Conservation (phyloP, 1,140 invertebrate species). For the Platyscapa corneri region DNA sequence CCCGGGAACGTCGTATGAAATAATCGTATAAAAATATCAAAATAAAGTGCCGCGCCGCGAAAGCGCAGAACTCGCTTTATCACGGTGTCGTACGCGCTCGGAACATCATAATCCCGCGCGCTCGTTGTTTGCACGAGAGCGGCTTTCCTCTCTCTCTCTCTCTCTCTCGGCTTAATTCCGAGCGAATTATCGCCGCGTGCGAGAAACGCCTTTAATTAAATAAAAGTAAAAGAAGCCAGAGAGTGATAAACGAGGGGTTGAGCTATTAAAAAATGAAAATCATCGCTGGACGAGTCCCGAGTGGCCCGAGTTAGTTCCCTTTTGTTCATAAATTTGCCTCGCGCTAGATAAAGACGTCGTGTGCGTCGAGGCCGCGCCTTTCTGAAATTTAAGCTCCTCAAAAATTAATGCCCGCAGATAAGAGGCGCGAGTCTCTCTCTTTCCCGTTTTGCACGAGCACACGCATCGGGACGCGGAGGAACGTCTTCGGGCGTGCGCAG, state of each 20-base stretch:
- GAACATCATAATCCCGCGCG: neutral
- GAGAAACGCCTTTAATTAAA: no score
- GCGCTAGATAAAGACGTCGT: conserved; percentile 2
- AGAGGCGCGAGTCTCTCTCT: neutral
- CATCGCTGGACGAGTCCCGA: neutral
- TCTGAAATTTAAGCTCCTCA: neutral
- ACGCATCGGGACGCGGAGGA: neutral
- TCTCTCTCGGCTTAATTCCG: neutral
- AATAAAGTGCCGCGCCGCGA: neutral
- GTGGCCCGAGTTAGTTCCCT: neutral
- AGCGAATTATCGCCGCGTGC: no score
- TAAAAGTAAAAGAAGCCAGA: neutral
- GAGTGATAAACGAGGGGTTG: neutral
- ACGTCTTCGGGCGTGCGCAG: neutral
- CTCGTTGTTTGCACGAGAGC: neutral
- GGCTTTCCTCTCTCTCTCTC: neutral
- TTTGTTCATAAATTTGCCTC: neutral
- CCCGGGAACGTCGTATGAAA: neutral
- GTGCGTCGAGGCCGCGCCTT: neutral
- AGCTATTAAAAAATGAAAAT: neutral
- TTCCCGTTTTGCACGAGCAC: neutral
- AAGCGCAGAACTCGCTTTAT: neutral
- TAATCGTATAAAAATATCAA: neutral
- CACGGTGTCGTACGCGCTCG: neutral
- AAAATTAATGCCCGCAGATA: conserved; percentile 2